Evolutionary conservation across 2,888 invertebrate genomes (phyloP).

Genomic region (Coleophora deauratella): DNA sequence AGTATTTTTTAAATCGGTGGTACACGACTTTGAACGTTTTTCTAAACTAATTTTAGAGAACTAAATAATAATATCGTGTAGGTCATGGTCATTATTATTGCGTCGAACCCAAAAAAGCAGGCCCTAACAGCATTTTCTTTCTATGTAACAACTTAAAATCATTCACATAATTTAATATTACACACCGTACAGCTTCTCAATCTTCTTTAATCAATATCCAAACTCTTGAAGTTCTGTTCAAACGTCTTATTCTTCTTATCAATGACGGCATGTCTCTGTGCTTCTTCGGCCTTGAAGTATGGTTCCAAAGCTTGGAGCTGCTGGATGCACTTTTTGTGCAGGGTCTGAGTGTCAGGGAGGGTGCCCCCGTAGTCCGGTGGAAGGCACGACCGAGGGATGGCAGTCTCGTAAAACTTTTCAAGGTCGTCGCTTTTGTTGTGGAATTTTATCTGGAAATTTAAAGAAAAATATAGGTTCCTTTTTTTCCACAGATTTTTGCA

Average conservation of each 20-base stretch:
- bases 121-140: too few relatives aligned
- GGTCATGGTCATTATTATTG: too few relatives aligned
- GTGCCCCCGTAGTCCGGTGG: conserved; percentile 78
- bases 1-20: too few relatives aligned
- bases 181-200: neutral
- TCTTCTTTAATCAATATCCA: conserved; percentile 79
- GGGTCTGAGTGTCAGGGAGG: conserved; percentile 57
- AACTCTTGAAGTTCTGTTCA: conserved; percentile 80
- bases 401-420: conserved; percentile 69
- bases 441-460: conserved; percentile 74
- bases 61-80: too few relatives aligned
- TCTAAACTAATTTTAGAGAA: too few relatives aligned
- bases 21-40: too few relatives aligned
- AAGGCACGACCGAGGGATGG: conserved; percentile 70
- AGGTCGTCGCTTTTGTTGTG: conserved; percentile 71
- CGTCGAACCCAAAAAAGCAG: too few relatives aligned
- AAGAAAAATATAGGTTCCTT: too few relatives aligned
- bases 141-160: too few relatives aligned
- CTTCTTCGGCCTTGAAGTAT: conserved; percentile 58
- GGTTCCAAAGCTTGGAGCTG: conserved; percentile 43
- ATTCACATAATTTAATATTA: too few relatives aligned
- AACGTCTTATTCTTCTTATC: conserved; percentile 69
- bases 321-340: conserved; percentile 57
- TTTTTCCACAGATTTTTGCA: too few relatives aligned
- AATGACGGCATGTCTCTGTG: conserved; percentile 48